Conservation (phyloP, 2,797 vertebrate genomes). For the Syngnathus acus region DNA sequence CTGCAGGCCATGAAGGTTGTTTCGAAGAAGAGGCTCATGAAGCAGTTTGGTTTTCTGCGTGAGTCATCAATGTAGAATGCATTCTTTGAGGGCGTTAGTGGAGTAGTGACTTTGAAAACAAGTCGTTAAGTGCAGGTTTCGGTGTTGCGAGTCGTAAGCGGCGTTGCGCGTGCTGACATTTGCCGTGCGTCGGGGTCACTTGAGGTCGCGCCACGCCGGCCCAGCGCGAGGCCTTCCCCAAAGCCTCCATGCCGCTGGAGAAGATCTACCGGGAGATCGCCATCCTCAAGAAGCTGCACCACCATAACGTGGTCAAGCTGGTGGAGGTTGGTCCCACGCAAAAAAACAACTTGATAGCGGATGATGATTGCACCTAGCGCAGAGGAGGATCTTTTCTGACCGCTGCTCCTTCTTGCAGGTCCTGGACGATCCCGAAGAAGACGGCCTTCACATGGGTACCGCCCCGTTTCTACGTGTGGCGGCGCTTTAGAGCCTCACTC, state of each 20-base stretch:
- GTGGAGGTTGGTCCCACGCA: constrained; percentile 75
- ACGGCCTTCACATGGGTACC: constrained; percentile 93
- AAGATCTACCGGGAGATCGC: constrained; percentile 90
- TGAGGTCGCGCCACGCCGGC: constrained; percentile 78
- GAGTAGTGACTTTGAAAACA: not conserved
- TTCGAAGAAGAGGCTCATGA: constrained; percentile 93
- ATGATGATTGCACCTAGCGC: no score
- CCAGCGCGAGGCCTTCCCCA: constrained; percentile 65
- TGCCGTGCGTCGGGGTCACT: constrained; percentile 6
- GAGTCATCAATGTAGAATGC: constrained; percentile 43
- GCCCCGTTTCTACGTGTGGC: no score
- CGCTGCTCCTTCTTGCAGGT: constrained; percentile 65
- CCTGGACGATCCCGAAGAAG: constrained; percentile 89
- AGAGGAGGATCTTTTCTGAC: not conserved
- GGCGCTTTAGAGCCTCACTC: no score
- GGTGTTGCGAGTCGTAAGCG: no score
- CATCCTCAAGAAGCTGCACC: constrained; percentile 94
- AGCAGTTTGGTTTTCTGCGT: constrained; percentile 91
- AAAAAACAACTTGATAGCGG: no score
- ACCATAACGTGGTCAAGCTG: constrained; percentile 87
- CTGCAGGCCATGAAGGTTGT: constrained; percentile 94
- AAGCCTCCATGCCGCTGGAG: constrained; percentile 76
- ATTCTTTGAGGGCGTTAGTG: not conserved
- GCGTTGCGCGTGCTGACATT: not conserved
- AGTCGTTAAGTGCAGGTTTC: no score